These are phyloP conservation scores for Campoletis raptor DNA, from an alignment of 2,888 invertebrate species.

Conservation along the genomic window DNA sequence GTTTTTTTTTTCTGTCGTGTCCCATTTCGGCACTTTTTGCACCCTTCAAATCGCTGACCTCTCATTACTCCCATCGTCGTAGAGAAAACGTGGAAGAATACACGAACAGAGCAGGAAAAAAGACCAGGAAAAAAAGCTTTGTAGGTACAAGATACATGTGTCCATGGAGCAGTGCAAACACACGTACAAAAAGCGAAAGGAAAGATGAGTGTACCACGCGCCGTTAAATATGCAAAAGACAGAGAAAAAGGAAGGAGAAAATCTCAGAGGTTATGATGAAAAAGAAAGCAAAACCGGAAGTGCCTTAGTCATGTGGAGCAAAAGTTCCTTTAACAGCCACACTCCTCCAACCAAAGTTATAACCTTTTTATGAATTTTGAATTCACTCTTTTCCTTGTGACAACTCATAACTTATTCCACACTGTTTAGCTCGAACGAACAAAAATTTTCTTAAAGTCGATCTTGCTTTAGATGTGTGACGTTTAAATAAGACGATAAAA, in stretches of 20 bases:
- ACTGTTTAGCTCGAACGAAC: neutral
- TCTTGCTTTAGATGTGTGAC: neutral
- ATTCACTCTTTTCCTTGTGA: conserved; percentile 19
- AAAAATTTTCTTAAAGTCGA: neutral
- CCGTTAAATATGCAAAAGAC: conserved; percentile 39
- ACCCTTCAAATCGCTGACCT: conserved; percentile 12
- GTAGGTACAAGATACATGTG: neutral
- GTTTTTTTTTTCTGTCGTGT: conserved; percentile 13
- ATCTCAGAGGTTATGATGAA: conserved; percentile 21
- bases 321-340: neutral
- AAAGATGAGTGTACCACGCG: conserved; percentile 23
- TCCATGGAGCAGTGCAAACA: conserved; percentile 11
- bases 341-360: conserved; percentile 11
- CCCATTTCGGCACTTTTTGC: conserved; percentile 16
- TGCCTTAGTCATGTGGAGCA: neutral
- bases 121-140: conserved; percentile 10
- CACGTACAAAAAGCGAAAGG: conserved; percentile 21
- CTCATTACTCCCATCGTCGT: conserved; percentile 26
- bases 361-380: neutral
- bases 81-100: neutral
- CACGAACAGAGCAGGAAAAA: conserved; percentile 24
- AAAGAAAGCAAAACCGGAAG: conserved; percentile 16
- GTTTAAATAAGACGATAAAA: neutral
- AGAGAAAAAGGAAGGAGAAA: conserved; percentile 17
- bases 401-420: neutral